Conservation (phyloP, 1,140 invertebrate genomes). For the Stenopsyche tienmushanensis region DNA sequence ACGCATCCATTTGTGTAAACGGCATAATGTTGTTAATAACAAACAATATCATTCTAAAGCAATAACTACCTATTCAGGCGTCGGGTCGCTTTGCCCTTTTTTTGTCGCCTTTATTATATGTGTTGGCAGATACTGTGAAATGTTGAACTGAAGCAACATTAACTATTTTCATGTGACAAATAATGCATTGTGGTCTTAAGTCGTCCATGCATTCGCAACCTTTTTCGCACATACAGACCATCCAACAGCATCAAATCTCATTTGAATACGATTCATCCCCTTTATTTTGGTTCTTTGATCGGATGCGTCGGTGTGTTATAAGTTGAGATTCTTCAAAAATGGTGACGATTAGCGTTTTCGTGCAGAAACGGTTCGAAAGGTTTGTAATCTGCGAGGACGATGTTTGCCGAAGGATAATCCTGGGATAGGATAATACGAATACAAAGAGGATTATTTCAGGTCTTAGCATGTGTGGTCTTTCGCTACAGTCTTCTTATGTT, state of each 20-base stretch:
- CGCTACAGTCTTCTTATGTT: not conserved
- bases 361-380: not conserved
- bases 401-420: constrained; percentile 13
- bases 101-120: not conserved
- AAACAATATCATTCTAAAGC: too few relatives aligned
- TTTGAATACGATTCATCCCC: too few relatives aligned
- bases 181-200: not conserved
- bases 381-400: not conserved
- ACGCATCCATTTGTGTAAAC: too few relatives aligned
- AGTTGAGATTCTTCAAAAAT: too few relatives aligned
- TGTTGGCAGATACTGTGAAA: not conserved
- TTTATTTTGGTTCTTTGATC: too few relatives aligned
- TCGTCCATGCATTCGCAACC: too few relatives aligned
- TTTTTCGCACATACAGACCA: too few relatives aligned
- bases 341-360: not conserved
- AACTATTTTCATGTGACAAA: not conserved
- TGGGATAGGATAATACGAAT: constrained; percentile 4
- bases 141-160: not conserved
- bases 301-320: not conserved
- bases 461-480: constrained; percentile 24
- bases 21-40: too few relatives aligned
- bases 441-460: constrained; percentile 24
- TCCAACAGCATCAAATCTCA: too few relatives aligned
- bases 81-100: too few relatives aligned
- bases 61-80: too few relatives aligned